Evolutionary conservation across 53 echinoderm and acorn worm species (phyloP).

Genomic region (Actinopyga echinites): DNA sequence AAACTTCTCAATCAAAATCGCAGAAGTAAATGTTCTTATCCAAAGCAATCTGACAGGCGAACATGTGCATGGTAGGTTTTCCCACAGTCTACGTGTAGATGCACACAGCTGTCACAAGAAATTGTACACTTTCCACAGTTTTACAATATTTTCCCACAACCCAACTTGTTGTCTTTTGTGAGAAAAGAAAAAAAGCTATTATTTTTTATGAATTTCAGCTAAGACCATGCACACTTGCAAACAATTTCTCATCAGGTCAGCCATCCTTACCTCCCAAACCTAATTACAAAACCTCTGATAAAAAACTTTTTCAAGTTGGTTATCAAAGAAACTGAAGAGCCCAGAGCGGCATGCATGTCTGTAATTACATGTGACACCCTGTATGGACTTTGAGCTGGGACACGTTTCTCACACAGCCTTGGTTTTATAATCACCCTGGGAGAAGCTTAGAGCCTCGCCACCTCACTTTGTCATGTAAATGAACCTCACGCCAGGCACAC

Average conservation of each 20-base stretch:
- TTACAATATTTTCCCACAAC: slow-evolving; percentile 16
- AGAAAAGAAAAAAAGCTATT: neutral
- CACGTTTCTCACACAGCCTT: slow-evolving; percentile 34
- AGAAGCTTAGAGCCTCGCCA: slow-evolving; percentile 12
- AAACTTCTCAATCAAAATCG: too few species aligned
- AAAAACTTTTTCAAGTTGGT: neutral
- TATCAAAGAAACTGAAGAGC: slow-evolving; percentile 18
- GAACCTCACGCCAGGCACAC: slow-evolving; percentile 37
- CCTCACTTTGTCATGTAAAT: slow-evolving; percentile 44
- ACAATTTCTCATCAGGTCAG: slow-evolving; percentile 19
- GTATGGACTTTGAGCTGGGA: slow-evolving; percentile 40
- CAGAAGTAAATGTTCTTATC: too few species aligned
- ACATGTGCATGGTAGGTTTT: neutral
- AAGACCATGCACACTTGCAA: slow-evolving; percentile 23
- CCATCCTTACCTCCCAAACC: slow-evolving; percentile 4
- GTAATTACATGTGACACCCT: slow-evolving; percentile 36
- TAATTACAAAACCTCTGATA: slow-evolving; percentile 28
- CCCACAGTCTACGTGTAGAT: slow-evolving; percentile 27
- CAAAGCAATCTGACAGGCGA: slow-evolving; percentile 5
- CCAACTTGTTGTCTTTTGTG: neutral
- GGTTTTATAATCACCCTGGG: slow-evolving; percentile 44
- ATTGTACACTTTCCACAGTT: too few species aligned
- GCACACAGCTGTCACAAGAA: neutral
- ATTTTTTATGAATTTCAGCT: neutral
- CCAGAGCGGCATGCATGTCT: slow-evolving; percentile 3